phyloP scores from a whole-genome alignment of 2,113 vertebrate species.

The Telmatochromis sp. region DNA sequence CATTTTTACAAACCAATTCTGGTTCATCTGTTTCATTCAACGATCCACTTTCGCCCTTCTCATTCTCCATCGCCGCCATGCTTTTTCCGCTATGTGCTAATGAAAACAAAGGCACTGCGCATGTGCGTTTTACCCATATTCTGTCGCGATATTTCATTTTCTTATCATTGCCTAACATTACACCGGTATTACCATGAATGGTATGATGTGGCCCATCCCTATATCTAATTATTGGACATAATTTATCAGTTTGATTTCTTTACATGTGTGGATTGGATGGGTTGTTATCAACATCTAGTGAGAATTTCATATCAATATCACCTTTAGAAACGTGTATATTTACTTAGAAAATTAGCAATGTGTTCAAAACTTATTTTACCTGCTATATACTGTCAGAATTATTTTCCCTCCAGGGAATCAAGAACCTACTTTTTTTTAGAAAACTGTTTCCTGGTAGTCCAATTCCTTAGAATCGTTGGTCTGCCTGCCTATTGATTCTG shows the following conservation, averaged over 20 bases:
- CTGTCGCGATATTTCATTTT: background rate
- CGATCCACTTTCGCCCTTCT: background rate
- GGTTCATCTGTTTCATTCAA: background rate
- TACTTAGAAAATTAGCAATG: background rate
- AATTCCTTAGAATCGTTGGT: background rate
- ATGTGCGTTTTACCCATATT: background rate
- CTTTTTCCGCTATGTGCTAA: background rate
- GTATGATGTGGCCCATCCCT: background rate
- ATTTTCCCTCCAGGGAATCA: background rate
- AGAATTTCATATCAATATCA: background rate
- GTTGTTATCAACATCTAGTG: background rate
- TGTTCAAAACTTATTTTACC: background rate
- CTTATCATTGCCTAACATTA: background rate
- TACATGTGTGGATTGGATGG: background rate
- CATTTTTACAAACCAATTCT: no score
- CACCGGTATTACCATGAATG: background rate
- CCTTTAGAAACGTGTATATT: background rate
- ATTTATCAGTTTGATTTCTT: background rate
- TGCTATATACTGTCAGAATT: background rate
- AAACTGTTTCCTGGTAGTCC: background rate
- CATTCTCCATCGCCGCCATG: background rate
- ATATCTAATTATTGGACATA: background rate
- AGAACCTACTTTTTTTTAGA: background rate
- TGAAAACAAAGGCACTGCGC: background rate
- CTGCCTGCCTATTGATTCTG: background rate